Base-by-base conservation (phyloP, 2,797 vertebrate genomes). In the Valencia hispanica region DNA sequence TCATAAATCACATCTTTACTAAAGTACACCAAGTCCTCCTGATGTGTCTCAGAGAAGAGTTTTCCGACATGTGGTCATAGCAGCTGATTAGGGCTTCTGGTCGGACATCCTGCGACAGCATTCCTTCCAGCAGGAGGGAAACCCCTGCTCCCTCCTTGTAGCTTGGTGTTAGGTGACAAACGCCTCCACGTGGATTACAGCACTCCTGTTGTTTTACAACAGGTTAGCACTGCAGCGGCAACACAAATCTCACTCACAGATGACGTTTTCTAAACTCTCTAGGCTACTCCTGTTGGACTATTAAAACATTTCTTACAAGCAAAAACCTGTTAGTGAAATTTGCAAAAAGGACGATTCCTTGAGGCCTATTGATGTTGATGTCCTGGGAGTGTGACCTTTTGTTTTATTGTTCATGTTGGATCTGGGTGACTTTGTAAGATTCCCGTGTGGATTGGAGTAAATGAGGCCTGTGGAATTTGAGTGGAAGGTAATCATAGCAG, bases 391-490 rank as follows among this genome's bases (percentile, higher is more conserved):
- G 22, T 2, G 6, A 5, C 15, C 11, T 22, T n/a, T 41, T 74
- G 77, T 79, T 75, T 89, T 77, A 80, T 25, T 74, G 73, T 77
- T 70, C 61, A 50, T 68, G 25, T 80, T 76, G 74, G 61, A 36
- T 36, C 18, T 32, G 18, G 61, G 72, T 76, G 94, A 94, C 85
- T 88, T 73, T 72, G 87, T 84, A 69, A 75, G 92, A 94, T 94
- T 93, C 90, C 92, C 90, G 68, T 89, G 93, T 90, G 90, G 88
- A 94, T 91, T 91, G 94, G 85, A 92, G 90, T 92, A 91, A 94
- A 94, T 92, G 92, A 92, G 89, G 84, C 86, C 86, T 88, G 86
- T 78, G 93, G 93, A 95, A 94, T 94, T 91, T 89, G 88, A 92
- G 87, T 84, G 88, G 66, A 86, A 87, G 84, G 91, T 92, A 93